Conservation (phyloP, 2,888 invertebrate species). For the Heliconius charithonia region DNA sequence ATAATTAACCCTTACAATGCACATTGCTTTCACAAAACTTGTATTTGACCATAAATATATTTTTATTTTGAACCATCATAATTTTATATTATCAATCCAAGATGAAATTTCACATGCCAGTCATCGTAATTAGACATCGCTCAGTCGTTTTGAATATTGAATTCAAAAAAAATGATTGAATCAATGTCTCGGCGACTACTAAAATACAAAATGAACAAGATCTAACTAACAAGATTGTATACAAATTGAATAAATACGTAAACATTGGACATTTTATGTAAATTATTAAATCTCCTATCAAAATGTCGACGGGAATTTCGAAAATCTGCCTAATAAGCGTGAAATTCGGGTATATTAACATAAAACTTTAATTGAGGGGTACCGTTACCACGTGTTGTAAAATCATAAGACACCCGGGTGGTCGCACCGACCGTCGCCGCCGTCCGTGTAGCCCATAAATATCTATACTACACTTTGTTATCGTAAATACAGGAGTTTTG, state of each 20-base stretch:
- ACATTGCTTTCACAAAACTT: not conserved
- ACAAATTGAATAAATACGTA: slow-evolving; percentile 6
- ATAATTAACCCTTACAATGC: too few species aligned
- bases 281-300: slow-evolving; percentile 22
- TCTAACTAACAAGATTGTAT: slow-evolving; percentile 16
- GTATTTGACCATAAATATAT: not conserved
- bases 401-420: slow-evolving; percentile 52
- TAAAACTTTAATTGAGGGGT: slow-evolving; percentile 38
- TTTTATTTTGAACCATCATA: not conserved
- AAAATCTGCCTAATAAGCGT: slow-evolving; percentile 36
- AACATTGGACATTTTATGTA: not conserved
- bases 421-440: slow-evolving; percentile 46
- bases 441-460: slow-evolving; percentile 62
- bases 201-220: not conserved
- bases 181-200: too few species aligned
- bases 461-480: slow-evolving; percentile 61
- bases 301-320: slow-evolving; percentile 30
- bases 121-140: not conserved
- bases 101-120: not conserved
- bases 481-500: slow-evolving; percentile 55
- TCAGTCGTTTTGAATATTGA: not conserved
- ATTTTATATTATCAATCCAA: not conserved
- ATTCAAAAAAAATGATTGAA: not conserved
- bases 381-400: slow-evolving; percentile 48
- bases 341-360: slow-evolving; percentile 39